Evolutionary conservation across 2,888 invertebrate genomes (phyloP).

Genomic region (Hydropsyche betteni): DNA sequence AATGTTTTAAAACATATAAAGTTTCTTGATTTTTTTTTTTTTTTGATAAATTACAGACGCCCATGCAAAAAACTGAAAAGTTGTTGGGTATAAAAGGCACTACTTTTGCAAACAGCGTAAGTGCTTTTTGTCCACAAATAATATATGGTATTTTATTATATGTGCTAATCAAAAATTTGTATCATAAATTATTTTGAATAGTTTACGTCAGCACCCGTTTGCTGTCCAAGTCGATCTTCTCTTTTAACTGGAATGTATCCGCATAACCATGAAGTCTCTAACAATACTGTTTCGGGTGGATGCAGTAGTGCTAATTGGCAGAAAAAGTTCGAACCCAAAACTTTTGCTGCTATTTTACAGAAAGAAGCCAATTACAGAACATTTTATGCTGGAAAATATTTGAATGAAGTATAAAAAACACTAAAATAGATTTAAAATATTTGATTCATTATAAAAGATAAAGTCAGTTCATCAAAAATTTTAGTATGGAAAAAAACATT

Average conservation of each 20-base stretch:
- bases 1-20: not conserved
- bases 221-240: conserved; percentile 90
- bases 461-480: conserved; percentile 45
- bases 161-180: not conserved
- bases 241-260: conserved; percentile 85
- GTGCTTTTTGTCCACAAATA: conserved; percentile 54
- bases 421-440: not conserved
- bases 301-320: conserved; percentile 80
- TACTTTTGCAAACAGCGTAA: conserved; percentile 79
- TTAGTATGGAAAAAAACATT: conserved; percentile 69
- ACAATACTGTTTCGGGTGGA: conserved; percentile 82
- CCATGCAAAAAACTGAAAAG: conserved; percentile 71
- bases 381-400: conserved; percentile 93
- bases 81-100: conserved; percentile 73
- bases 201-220: conserved; percentile 87
- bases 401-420: conserved; percentile 75
- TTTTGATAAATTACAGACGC: conserved; percentile 65
- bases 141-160: conserved; percentile 29
- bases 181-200: conserved; percentile 57
- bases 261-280: conserved; percentile 81
- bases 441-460: conserved; percentile 13
- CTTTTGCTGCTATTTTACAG: conserved; percentile 76
- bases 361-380: conserved; percentile 74
- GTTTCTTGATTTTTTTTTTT: conserved; percentile 3
- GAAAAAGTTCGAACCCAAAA: conserved; percentile 67